Base-by-base conservation (phyloP, 2,113 vertebrate genomes). In the Oncorhynchus mykiss region DNA sequence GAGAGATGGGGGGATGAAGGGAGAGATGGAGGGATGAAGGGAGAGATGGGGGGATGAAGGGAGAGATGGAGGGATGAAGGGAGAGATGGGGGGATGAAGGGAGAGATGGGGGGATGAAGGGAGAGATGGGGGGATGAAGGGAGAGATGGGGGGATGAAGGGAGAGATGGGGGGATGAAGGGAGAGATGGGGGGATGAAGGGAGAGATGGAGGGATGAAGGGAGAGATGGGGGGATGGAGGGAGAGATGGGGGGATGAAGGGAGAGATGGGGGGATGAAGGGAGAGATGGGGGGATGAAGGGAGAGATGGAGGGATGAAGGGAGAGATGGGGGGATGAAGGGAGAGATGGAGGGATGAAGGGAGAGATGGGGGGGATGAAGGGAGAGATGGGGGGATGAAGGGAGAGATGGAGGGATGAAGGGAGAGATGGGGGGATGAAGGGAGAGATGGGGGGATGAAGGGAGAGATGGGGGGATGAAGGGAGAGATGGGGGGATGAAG, bases 1-100 rank as follows among this genome's bases (percentile, higher is more conserved):
- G 73, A 39, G 85, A 68, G 80, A 86, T 5, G 64, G 22, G n/a
- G n/a, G n/a, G n/a, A n/a, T n/a, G n/a, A n/a, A 70, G 48, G 76
- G 51, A 54, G 60, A 51, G 67, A 45, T 39, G 18, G 27, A 49
- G 16, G 60, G 3, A 67, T 12, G 6, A 20, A 49, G 18, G 39
- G 1, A 48, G 6, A 70, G 20, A 45, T 31, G 34, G 31, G 9
- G 12, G 16, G 13, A n/a, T 29, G 22, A 4, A 24, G 31, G 31
- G n/a, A 29, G 59, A 25, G 2, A 29, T 12, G 25, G n/a, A n/a
- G n/a, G n/a, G n/a, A n/a, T n/a, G n/a, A n/a, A n/a, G 73, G 31
- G 73, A 39, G 85, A 68, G 80, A 86, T 5, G 64, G 22, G n/a
- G n/a, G n/a, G n/a, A n/a, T n/a, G n/a, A n/a, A 70, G 48, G 76